phyloP scores from a whole-genome alignment of 1,140 invertebrate species.

The Drosophila tropicalis region DNA sequence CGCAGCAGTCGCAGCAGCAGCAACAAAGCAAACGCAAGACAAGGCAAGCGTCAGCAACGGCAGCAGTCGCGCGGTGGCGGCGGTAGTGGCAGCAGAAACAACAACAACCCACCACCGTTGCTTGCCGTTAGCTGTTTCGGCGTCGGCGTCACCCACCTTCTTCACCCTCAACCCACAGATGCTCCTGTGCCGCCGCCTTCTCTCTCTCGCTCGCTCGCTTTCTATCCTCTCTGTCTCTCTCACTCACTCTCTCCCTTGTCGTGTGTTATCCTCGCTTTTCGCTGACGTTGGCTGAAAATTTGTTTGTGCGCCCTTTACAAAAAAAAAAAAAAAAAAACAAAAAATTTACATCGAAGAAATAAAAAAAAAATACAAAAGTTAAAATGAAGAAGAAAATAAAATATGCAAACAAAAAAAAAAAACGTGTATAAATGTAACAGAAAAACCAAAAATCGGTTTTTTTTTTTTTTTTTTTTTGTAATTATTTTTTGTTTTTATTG shows the following conservation, averaged over 20 bases:
- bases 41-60: conserved; percentile 59
- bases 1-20: conserved; percentile 50
- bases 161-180: conserved; percentile 44
- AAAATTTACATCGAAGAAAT: neutral
- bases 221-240: neutral
- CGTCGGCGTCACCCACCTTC: conserved; percentile 51
- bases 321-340: neutral
- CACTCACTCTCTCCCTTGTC: conserved; percentile 26
- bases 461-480: conserved; percentile 12
- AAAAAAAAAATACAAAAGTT: neutral
- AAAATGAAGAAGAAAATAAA: neutral
- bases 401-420: neutral
- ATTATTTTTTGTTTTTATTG: neutral
- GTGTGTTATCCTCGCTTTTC: conserved; percentile 55
- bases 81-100: conserved; percentile 17
- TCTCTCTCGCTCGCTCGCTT: conserved; percentile 20
- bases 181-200: conserved; percentile 27
- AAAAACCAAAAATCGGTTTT: conserved; percentile 17
- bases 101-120: conserved; percentile 51
- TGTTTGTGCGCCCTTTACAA: conserved; percentile 45
- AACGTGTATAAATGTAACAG: neutral
- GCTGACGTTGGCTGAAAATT: conserved; percentile 65
- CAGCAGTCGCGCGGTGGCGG: conserved; percentile 18
- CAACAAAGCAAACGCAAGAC: conserved; percentile 43
- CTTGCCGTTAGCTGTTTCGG: conserved; percentile 32